Conservation (phyloP, 2,888 invertebrate genomes). For the Cephus rjabovi region DNA sequence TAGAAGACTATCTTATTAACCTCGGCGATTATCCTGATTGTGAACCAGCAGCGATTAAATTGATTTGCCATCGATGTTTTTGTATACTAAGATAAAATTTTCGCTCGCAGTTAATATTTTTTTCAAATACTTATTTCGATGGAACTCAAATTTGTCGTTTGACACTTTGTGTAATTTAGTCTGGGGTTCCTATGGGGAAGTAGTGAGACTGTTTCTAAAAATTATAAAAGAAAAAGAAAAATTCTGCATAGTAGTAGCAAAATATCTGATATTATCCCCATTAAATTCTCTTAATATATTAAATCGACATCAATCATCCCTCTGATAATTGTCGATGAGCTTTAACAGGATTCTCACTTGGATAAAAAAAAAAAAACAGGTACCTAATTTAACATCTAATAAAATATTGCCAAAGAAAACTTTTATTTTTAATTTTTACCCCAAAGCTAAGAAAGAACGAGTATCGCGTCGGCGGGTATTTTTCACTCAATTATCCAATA, state of each 20-base stretch:
- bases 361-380: neutral
- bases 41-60: neutral
- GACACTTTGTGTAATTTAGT: neutral
- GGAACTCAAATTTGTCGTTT: neutral
- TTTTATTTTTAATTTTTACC: no score
- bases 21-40: neutral
- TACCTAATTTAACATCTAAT: neutral
- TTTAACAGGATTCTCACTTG: neutral
- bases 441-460: neutral
- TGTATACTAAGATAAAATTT: neutral
- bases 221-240: neutral
- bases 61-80: neutral
- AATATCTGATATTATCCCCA: slow-evolving; percentile 19
- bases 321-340: neutral
- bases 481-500: neutral
- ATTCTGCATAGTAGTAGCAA: slow-evolving; percentile 13
- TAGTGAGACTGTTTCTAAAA: neutral
- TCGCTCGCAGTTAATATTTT: neutral
- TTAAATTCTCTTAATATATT: neutral
- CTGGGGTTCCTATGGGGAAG: neutral
- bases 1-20: neutral
- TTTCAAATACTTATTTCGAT: neutral
- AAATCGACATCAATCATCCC: neutral
- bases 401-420: neutral
- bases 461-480: neutral